Evolutionary conservation across 1,140 invertebrate genomes (phyloP).

Genomic region (Drosophila malerkotliana): DNA sequence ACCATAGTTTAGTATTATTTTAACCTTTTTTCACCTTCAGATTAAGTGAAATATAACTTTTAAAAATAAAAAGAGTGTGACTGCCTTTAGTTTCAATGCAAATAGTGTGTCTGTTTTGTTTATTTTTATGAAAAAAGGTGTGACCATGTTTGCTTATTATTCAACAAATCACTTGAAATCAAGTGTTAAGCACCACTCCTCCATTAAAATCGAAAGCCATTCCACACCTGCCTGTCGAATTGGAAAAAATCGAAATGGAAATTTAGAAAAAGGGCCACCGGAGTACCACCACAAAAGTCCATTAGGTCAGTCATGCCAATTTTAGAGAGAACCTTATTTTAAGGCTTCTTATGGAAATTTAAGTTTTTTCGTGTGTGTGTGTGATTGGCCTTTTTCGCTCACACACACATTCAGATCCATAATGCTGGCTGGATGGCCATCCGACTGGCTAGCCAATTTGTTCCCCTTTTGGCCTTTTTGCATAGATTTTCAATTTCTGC

Average conservation of each 20-base stretch:
- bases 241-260: neutral
- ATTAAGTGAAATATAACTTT: no score
- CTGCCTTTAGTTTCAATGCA: no score
- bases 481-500: conserved; percentile 49
- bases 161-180: no score
- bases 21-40: no score
- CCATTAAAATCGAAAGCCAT: neutral
- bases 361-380: neutral
- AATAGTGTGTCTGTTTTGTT: no score
- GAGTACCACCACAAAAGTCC: neutral
- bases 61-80: no score
- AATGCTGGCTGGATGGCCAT: conserved; percentile 8
- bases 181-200: no score
- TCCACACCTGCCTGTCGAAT: no score
- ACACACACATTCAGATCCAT: conserved; percentile 13
- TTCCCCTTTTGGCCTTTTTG: conserved; percentile 8
- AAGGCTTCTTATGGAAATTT: conserved; percentile 28
- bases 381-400: no score
- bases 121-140: no score
- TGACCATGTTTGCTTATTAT: no score
- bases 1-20: no score
- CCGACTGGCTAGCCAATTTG: conserved; percentile 8
- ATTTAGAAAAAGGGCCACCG: neutral
- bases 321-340: conserved; percentile 2
- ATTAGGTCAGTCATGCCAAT: conserved; percentile 5